Evolutionary conservation across 2,113 vertebrate genomes (phyloP), one percentile per base, ranked within the genome.

Genomic region (Proteles cristata): DNA sequence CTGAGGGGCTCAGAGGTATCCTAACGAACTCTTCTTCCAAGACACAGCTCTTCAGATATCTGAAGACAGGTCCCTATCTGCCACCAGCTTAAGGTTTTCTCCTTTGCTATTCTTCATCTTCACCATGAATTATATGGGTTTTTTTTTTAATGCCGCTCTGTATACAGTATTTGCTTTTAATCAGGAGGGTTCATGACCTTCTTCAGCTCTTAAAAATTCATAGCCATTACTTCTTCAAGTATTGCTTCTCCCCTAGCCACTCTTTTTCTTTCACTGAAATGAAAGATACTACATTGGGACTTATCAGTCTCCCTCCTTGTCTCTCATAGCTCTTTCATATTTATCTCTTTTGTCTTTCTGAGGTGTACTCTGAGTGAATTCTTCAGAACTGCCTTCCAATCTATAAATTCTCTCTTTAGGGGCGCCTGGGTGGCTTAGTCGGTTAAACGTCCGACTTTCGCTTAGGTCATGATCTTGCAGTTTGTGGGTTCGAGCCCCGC

Each of bases 331-430:
- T 7, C 55, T 93, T 80, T 87, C 53, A 25, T 26, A 16, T 69
- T 88, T 63, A 31, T 85, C 71, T 81, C 23, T 58, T 55, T 55
- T 76, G 7, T 39, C 73, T 94, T 53, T 95, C 65, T 65, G 50
- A 77, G 63, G 25, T 76, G 15, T 68, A 16, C 33, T 83, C 88
- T 53, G 65, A 39, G 65, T 88, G 58, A 94, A 93, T 77, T 79
- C 33, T 33, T 85, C 39, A 65, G 69, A 94, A 66, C 6, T 1
- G 9, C 33, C 66, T 85, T 94, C 71, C 65, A 66, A 55, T 28
- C 81, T 66, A 88, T 43, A 88, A 84, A 84, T 71, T 93, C 17
- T 80, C 25, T 79, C 82, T 95, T 85, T 87, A 74, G 39, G 39
- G 39, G 39, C 39, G 39, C 39, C 39, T 39, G 39, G 39, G 39